Conservation (phyloP, 2,797 vertebrate species). For the Halcyon smyrnensis region DNA sequence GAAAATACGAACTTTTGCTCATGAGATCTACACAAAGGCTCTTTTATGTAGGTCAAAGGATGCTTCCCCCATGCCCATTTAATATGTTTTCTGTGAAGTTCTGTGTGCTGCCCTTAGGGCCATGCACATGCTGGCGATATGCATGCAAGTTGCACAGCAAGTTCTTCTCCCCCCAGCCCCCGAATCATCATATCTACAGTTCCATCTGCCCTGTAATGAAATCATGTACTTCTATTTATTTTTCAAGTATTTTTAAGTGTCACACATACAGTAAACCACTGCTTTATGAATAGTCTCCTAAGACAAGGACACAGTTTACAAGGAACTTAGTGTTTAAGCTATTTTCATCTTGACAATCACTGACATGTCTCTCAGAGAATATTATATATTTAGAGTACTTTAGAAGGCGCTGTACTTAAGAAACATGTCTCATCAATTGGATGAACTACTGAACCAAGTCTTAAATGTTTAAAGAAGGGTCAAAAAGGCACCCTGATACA, state of each 20-base stretch:
- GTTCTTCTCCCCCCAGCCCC: neutral
- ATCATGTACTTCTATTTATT: constrained; percentile 16
- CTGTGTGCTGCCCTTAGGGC: constrained; percentile 79
- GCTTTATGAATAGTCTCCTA: constrained; percentile 69
- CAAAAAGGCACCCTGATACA: constrained; percentile 76
- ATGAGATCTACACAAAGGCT: constrained; percentile 77
- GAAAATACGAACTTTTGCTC: constrained; percentile 77
- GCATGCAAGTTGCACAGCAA: constrained; percentile 78
- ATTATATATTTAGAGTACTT: constrained; percentile 84
- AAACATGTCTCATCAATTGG: constrained; percentile 76
- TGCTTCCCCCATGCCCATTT: constrained; percentile 78
- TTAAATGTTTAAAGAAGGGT: constrained; percentile 87
- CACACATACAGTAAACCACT: constrained; percentile 58
- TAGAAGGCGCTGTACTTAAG: constrained; percentile 76
- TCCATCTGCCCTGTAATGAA: constrained; percentile 70
- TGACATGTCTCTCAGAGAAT: constrained; percentile 76
- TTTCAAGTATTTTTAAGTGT: constrained; percentile 59
- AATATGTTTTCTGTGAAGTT: constrained; percentile 83
- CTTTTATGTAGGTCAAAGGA: constrained; percentile 82
- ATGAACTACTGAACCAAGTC: constrained; percentile 83
- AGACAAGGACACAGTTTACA: constrained; percentile 74
- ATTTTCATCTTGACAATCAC: constrained; percentile 82
- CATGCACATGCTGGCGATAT: constrained; percentile 70
- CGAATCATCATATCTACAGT: constrained; percentile 49
- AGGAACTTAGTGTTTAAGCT: constrained; percentile 77